Base-by-base conservation (phyloP, 2,888 invertebrate genomes). In the Caenorhabditis zanzibari region DNA sequence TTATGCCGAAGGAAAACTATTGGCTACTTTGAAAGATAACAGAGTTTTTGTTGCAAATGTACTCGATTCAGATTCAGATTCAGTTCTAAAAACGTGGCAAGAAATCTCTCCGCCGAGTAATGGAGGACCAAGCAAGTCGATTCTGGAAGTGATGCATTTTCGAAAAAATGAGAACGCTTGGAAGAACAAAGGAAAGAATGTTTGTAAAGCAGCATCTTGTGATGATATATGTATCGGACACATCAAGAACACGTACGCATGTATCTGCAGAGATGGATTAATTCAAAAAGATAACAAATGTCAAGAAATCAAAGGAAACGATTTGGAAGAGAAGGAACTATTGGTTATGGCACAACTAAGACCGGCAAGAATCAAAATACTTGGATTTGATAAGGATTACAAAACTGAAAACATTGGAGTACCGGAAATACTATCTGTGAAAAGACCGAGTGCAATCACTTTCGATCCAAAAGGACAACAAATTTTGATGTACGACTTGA, bases 321-420 rank as follows among this genome's bases (percentile, higher is more conserved):
- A 26, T 6, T 22, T 59, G 14, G 54, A 72, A 26, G 72, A 77
- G n/a, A 52, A 69, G 16, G 80, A 80, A 9, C 54, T 89, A 93
- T 93, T 96, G 61, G 92, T 95, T 22, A 94, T 95, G 89, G 94
- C 94, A 16, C 95, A 95, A 93, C 94, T 94, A 79, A 94, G 94
- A 84, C 95, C 96, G 83, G 94, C 95, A 24, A 94, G 95, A 93
- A 95, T 96, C 87, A 95, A 95, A 91, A 19, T 81, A 7, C 38
- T 76, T 6, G 95, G 95, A 56, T 94, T 96, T 85, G 93, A 93
- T 16, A 86, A 93, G 85, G 88, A 91, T 59, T 71, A 89, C 26
- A 81, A 54, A 10, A 54, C 86, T 28, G 87, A 83, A 59, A 35
- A 32, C 14, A 24, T 82, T 28, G 76, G 82, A 49, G n/a, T 77